Evolutionary conservation across 2,113 vertebrate species (phyloP).

Genomic region (Rhineura floridana): DNA sequence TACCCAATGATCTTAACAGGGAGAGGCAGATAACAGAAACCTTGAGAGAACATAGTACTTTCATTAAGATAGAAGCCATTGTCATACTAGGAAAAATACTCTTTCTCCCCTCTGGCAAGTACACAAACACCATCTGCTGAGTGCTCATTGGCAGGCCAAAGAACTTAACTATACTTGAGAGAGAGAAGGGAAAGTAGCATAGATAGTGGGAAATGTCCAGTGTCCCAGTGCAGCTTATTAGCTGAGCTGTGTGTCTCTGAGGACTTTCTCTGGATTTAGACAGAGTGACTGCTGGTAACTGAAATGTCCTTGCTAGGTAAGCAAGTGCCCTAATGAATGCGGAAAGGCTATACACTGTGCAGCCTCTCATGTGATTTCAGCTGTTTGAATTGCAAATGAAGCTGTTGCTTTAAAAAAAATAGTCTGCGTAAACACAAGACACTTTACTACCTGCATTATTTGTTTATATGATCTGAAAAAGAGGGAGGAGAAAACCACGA

Average conservation of each 20-base stretch:
- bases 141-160: slow-evolving; percentile 39
- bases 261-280: slow-evolving; percentile 47
- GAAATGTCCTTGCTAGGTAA: slow-evolving; percentile 47
- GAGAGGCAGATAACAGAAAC: background rate
- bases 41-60: slow-evolving; percentile 5
- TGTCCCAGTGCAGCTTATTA: slow-evolving; percentile 55
- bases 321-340: slow-evolving; percentile 44
- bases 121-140: slow-evolving; percentile 26
- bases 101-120: background rate
- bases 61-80: background rate
- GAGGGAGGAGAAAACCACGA: background rate
- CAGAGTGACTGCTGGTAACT: slow-evolving; percentile 28
- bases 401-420: slow-evolving; percentile 18
- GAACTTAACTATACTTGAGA: slow-evolving; percentile 32
- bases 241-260: slow-evolving; percentile 29
- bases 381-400: slow-evolving; percentile 40
- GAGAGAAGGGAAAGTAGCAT: slow-evolving; percentile 13
- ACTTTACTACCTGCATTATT: background rate
- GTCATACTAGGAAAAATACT: background rate
- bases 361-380: slow-evolving; percentile 33
- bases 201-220: slow-evolving; percentile 8
- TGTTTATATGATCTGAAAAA: slow-evolving; percentile 9
- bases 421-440: background rate
- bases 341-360: slow-evolving; percentile 30
- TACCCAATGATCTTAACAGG: background rate